Evolutionary conservation across 1,140 invertebrate species (phyloP), one percentile per base, ranked within the genome.

Genomic region (Macrobrachium nipponense): DNA sequence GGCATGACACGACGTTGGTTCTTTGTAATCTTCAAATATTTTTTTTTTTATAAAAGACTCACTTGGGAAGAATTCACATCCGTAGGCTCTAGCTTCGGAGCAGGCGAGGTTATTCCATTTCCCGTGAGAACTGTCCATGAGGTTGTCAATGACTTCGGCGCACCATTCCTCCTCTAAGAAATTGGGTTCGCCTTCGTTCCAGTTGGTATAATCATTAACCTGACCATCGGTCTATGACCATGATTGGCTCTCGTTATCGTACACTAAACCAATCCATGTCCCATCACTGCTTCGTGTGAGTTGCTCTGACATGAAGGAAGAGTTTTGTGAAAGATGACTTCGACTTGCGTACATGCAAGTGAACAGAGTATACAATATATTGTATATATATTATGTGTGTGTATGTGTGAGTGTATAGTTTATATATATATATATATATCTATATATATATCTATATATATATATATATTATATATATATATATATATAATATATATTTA

Each of bases 11-110:
- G n/a, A 36, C 27, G 4, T 2, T 36, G 27, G 4, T 36, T 36
- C 27, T 36, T 36, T 36, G 1, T 36, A 36, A 36, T 36, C 27
- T 36, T 36, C 27, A 36, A 36, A 36, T 36, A 36, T 4, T 36
- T 36, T 10, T 59, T 0, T 15, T 61, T 60, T 51, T 44, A 51
- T 8, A 78, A 58, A 23, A 44, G 17, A 84, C 82, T 78, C 62
- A 84, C 82, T 84, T 1, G 82, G 82, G 44, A 68, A 84, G 17
- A 84, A 58, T 44, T 84, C 82, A 43, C 82, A 84, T 14, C 75
- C 82, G 12, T 68, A 84, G 20, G 61, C 64, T 51, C 76, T 68
- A 8, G n/a, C 14, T n/a, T 51, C n/a, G 44, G 70, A 20, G 23
- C 82, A 84, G 0, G 5, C 36, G 11, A 78, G n/a, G 36, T 77